phyloP scores from a whole-genome alignment of 1,140 invertebrate species.

The Lasioglossum baleicum region DNA sequence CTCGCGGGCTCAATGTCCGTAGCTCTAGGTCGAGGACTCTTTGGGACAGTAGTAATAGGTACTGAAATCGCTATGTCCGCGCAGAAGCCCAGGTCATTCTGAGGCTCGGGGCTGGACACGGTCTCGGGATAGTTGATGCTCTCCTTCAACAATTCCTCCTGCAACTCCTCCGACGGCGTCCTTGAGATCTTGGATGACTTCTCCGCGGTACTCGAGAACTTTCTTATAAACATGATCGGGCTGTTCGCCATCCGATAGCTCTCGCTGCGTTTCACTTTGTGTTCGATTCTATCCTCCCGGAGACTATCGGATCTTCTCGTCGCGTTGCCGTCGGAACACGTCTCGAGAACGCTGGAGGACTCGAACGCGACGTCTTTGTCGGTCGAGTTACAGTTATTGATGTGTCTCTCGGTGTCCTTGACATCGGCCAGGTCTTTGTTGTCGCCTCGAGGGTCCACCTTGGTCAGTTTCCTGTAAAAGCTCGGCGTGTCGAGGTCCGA shows the following conservation, averaged over 20 bases:
- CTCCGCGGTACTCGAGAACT: slow-evolving; percentile 67
- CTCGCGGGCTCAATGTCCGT: slow-evolving; percentile 74
- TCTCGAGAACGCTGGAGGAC: slow-evolving; percentile 3
- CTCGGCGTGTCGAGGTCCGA: slow-evolving; percentile 69
- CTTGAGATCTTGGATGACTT: slow-evolving; percentile 73
- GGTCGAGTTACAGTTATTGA: not conserved
- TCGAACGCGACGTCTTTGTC: slow-evolving; percentile 11
- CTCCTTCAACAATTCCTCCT: slow-evolving; percentile 84
- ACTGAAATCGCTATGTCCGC: slow-evolving; percentile 63
- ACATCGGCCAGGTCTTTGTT: not conserved
- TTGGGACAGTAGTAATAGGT: slow-evolving; percentile 57
- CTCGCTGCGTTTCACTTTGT: slow-evolving; percentile 89
- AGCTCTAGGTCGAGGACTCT: slow-evolving; percentile 75
- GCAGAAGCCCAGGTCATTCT: slow-evolving; percentile 70
- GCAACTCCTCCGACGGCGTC: slow-evolving; percentile 78
- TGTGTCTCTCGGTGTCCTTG: slow-evolving; percentile 3
- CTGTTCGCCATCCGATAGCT: slow-evolving; percentile 92
- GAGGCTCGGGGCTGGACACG: slow-evolving; percentile 80
- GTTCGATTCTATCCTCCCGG: slow-evolving; percentile 34
- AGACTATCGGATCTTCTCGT: slow-evolving; percentile 46
- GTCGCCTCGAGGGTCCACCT: not conserved
- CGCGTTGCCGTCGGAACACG: not conserved
- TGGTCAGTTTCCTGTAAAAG: slow-evolving; percentile 42
- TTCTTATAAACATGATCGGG: slow-evolving; percentile 82
- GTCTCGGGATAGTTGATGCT: slow-evolving; percentile 86